Percentiles rank a stretch among this genome's conserved stretches.
Evolutionary conservation across 1,140 invertebrate species (phyloP).

Genomic region (Musca domestica): DNA sequence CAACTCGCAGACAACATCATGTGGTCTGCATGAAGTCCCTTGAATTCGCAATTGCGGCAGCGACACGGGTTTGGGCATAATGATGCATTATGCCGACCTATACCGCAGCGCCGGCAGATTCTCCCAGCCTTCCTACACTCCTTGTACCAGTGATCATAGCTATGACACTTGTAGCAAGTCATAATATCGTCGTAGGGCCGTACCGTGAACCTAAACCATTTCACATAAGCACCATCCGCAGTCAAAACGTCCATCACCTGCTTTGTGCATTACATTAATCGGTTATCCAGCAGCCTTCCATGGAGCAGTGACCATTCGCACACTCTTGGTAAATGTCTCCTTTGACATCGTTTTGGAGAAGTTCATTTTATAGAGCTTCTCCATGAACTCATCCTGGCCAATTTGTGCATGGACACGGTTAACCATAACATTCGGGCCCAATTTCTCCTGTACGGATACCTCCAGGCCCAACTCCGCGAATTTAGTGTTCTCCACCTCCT

Average conservation of each 20-base stretch:
- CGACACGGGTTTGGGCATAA: not conserved
- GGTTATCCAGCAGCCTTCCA: no score
- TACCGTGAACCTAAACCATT: no score
- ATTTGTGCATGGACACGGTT: not conserved
- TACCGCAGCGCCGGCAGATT: not conserved
- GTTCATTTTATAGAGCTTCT: no score
- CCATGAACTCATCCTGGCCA: not conserved
- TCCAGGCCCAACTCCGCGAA: not conserved
- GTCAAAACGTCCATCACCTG: no score
- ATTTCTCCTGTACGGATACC: no score
- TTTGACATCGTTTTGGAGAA: not conserved
- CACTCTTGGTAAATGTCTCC: not conserved
- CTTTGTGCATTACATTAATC: not conserved
- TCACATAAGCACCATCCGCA: no score
- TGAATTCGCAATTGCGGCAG: not conserved
- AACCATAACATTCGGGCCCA: no score
- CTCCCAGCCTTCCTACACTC: not conserved
- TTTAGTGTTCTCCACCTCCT: not conserved
- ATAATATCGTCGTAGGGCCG: not conserved
- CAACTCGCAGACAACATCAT: slow-evolving; percentile 60
- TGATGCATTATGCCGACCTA: not conserved
- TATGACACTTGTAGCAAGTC: not conserved
- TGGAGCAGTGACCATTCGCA: no score
- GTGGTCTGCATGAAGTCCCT: slow-evolving; percentile 48
- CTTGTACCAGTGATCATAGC: not conserved